These are phyloP conservation scores for Standfussiana lucernea DNA, from an alignment of 2,888 invertebrate genomes.

Conservation along the genomic window DNA sequence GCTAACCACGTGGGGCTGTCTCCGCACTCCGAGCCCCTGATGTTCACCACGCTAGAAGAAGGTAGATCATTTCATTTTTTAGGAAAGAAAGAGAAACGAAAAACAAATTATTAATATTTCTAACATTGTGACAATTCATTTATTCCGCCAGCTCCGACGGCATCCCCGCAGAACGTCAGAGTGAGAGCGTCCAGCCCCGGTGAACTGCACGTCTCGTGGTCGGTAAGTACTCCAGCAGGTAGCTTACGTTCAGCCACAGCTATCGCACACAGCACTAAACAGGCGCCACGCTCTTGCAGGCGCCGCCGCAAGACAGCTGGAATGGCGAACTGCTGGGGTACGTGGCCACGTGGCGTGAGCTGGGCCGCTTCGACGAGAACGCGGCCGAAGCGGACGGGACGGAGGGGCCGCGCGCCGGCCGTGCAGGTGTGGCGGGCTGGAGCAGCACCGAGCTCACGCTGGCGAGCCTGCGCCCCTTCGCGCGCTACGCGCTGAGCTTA, in stretches of 20 bases:
- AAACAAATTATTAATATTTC: background rate
- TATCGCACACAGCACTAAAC: background rate
- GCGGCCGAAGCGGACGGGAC: slow-evolving; percentile 64
- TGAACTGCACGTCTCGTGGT: slow-evolving; percentile 93
- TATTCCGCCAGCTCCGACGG: slow-evolving; percentile 91
- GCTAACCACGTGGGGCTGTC: slow-evolving; percentile 93
- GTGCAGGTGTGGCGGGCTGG: slow-evolving; percentile 91
- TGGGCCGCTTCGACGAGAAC: slow-evolving; percentile 69
- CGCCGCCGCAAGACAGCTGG: slow-evolving; percentile 92
- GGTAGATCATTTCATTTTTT: slow-evolving; percentile 80
- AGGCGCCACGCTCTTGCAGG: slow-evolving; percentile 77
- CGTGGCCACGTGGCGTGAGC: slow-evolving; percentile 91
- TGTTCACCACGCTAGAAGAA: slow-evolving; percentile 94
- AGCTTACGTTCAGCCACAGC: background rate
- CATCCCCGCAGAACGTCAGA: slow-evolving; percentile 92
- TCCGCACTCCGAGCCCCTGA: slow-evolving; percentile 92
- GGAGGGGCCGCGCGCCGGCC: slow-evolving; percentile 28
- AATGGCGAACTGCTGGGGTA: slow-evolving; percentile 94
- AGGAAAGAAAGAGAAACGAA: background rate
- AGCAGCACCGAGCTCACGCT: slow-evolving; percentile 92
- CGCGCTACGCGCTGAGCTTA: slow-evolving; percentile 94
- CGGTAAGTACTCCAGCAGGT: slow-evolving; percentile 85
- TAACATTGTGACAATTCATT: slow-evolving; percentile 9
- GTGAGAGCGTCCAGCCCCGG: slow-evolving; percentile 92
- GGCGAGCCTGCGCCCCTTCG: slow-evolving; percentile 92